These are phyloP conservation scores for Acronicta psi DNA, from an alignment of 2,888 invertebrate species.

Conservation along the genomic window DNA sequence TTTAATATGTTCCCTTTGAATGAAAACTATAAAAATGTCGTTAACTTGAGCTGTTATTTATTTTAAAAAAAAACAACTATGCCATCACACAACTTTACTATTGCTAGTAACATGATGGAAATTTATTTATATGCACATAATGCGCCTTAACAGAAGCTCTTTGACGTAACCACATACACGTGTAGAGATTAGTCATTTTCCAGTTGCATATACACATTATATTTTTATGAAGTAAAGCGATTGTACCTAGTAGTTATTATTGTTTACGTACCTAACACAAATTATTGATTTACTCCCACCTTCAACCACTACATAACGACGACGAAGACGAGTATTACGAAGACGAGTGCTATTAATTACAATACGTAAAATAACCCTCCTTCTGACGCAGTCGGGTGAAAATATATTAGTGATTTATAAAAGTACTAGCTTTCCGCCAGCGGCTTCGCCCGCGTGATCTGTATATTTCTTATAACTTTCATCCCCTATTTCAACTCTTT, in stretches of 20 bases:
- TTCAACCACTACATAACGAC: background rate
- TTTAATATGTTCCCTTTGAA: too few relatives aligned
- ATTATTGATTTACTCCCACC: conserved; percentile 24
- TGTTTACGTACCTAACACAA: conserved; percentile 40
- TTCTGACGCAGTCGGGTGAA: too few relatives aligned
- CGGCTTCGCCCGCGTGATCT: too few relatives aligned
- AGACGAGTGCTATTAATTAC: background rate
- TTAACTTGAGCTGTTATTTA: too few relatives aligned
- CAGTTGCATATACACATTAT: conserved; percentile 31
- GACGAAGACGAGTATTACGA: background rate
- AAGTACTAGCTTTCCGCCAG: too few relatives aligned
- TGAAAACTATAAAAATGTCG: too few relatives aligned
- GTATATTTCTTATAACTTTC: too few relatives aligned
- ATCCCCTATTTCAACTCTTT: too few relatives aligned
- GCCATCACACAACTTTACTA: background rate
- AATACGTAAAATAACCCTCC: too few relatives aligned
- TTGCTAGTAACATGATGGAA: conserved; percentile 2
- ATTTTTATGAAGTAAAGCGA: conserved; percentile 23
- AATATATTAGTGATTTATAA: too few relatives aligned
- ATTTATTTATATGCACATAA: conserved; percentile 19
- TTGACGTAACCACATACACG: conserved; percentile 41
- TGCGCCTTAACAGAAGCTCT: conserved; percentile 20
- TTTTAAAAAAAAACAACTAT: background rate
- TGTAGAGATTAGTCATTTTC: conserved; percentile 51
- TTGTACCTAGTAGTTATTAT: conserved; percentile 26